These are phyloP conservation scores for Astatotilapia flaviijosephi DNA, from an alignment of 2,113 vertebrate species.

Conservation along the genomic window DNA sequence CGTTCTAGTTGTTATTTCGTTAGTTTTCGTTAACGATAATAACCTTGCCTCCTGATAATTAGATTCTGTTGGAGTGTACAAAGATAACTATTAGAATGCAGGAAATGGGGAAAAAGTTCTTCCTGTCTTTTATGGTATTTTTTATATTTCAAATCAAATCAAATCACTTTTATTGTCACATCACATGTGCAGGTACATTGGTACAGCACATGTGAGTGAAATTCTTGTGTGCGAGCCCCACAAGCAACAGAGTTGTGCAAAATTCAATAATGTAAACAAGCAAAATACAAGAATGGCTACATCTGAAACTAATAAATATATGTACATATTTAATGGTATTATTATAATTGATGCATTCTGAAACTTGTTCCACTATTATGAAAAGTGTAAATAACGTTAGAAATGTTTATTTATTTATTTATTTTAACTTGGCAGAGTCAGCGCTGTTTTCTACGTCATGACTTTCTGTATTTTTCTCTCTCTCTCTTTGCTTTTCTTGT, in stretches of 20 bases:
- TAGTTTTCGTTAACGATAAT: rapidly evolving
- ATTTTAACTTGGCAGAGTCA: not conserved
- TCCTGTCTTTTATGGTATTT: not conserved
- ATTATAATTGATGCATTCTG: not conserved
- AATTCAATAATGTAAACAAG: too few species aligned
- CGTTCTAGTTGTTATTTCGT: rapidly evolving
- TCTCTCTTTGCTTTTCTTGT: not conserved
- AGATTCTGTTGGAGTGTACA: not conserved
- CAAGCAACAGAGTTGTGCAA: too few species aligned
- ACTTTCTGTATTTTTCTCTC: not conserved
- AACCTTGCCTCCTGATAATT: not conserved
- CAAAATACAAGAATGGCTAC: too few species aligned
- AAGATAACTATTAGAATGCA: not conserved
- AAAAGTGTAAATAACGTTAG: not conserved
- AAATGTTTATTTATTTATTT: not conserved
- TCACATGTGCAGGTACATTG: too few species aligned
- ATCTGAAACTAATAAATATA: too few species aligned
- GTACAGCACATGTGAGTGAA: too few species aligned
- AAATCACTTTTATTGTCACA: too few species aligned
- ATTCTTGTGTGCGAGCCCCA: too few species aligned
- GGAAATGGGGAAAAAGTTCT: not conserved
- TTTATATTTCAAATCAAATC: not conserved
- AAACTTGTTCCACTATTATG: not conserved
- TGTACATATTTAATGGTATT: not conserved
- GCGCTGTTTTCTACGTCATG: not conserved